Percentiles rank a stretch among this genome's conserved stretches.
Conservation (phyloP, 2,113 vertebrate species). For the Forbesichthys agassizii region DNA sequence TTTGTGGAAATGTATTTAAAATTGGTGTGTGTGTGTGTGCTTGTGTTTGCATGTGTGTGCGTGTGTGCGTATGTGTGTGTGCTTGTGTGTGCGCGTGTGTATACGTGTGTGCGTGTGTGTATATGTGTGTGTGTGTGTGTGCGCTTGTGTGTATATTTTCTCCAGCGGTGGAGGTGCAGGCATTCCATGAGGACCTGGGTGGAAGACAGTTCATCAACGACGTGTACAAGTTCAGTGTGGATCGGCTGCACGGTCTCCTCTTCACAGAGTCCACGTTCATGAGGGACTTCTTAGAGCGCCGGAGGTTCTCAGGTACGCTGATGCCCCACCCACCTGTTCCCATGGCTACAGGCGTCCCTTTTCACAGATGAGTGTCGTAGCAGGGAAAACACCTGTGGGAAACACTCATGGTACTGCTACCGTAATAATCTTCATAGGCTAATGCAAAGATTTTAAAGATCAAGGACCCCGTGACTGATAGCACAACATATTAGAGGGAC, state of each 20-base stretch:
- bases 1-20: background rate
- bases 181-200: constrained; percentile 86
- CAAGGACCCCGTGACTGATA: no score
- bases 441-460: no score
- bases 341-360: background rate
- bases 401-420: no score
- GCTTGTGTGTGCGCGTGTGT: background rate
- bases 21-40: background rate
- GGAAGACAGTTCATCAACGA: constrained; percentile 88
- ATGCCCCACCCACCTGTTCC: background rate
- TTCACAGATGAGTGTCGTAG: no score
- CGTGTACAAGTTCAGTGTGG: constrained; percentile 89
- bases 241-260: constrained; percentile 85
- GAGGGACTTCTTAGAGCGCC: constrained; percentile 88
- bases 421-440: no score
- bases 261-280: constrained; percentile 88
- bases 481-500: no score
- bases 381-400: no score
- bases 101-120: background rate
- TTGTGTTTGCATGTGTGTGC: no score
- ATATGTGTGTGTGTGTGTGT: background rate
- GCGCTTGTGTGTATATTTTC: background rate
- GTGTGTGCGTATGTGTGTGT: background rate
- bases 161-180: constrained; percentile 77
- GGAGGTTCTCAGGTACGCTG: constrained; percentile 83